phyloP scores from a whole-genome alignment of 2,113 vertebrate genomes.

The Callionymus lyra region DNA sequence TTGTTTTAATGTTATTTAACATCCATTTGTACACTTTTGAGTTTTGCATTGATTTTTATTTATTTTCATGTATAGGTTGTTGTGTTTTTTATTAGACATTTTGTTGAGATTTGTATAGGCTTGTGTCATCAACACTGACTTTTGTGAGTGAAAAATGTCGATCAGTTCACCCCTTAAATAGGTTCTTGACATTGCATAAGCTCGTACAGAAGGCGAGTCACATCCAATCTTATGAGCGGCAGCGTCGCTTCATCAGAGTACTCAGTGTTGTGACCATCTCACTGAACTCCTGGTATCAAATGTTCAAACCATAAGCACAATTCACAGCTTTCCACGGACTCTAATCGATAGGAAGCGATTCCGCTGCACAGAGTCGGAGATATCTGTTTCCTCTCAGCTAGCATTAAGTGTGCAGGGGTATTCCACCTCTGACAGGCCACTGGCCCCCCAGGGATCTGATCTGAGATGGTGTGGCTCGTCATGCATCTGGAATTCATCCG shows the following conservation, averaged over 20 bases:
- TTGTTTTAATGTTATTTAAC: no score
- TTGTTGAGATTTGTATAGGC: no score
- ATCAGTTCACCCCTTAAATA: no score
- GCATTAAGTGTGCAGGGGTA: conserved; percentile 59
- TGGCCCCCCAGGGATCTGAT: conserved; percentile 33
- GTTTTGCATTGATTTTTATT: no score
- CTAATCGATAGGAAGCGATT: conserved; percentile 52
- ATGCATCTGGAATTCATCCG: conserved; percentile 62
- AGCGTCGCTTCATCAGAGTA: conserved; percentile 15
- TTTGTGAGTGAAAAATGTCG: no score
- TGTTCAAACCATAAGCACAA: conserved; percentile 55
- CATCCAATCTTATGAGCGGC: conserved; percentile 8
- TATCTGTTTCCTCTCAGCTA: conserved; percentile 61
- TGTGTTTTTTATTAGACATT: no score
- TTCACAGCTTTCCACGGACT: conserved; percentile 51
- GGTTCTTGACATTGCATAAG: no score
- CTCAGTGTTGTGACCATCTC: conserved; percentile 44
- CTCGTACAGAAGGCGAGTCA: not conserved
- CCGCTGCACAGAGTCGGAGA: conserved; percentile 28
- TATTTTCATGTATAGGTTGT: no score
- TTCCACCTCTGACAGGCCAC: conserved; percentile 60
- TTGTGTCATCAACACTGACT: no score
- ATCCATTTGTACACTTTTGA: no score
- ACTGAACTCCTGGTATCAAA: conserved; percentile 49
- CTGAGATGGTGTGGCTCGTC: conserved; percentile 37